These are phyloP conservation scores for Neodon shergylaensis DNA, from an alignment of 2,113 vertebrate species.

Conservation along the genomic window DNA sequence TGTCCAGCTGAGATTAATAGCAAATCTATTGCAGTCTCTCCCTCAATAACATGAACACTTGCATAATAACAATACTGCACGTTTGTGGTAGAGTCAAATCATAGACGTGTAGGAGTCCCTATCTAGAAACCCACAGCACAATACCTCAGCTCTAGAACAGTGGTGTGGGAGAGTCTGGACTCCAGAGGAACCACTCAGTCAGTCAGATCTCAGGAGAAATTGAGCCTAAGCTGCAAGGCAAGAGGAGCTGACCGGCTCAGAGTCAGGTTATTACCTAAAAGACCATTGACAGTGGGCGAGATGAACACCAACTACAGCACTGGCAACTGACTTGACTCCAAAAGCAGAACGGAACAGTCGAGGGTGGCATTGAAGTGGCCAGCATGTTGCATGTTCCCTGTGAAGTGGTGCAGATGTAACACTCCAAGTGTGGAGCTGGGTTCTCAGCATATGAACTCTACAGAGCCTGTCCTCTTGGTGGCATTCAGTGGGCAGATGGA, in stretches of 20 bases:
- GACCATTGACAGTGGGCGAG: not conserved
- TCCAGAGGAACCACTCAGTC: not conserved
- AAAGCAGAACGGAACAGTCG: no score
- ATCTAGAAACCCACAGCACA: not conserved
- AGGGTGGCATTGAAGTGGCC: not conserved
- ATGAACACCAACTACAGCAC: fast-evolving
- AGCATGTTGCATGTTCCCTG: not conserved
- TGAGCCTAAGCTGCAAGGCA: not conserved
- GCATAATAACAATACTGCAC: not conserved
- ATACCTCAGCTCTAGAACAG: not conserved
- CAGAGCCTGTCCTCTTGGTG: not conserved
- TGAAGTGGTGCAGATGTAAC: not conserved
- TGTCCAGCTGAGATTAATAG: not conserved
- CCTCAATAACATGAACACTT: not conserved
- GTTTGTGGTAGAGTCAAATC: not conserved
- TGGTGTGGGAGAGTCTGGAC: not conserved
- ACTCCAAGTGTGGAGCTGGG: not conserved
- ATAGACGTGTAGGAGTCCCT: not conserved
- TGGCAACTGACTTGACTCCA: not conserved
- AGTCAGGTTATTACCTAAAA: not conserved
- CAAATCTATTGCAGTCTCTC: not conserved
- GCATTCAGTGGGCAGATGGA: not conserved
- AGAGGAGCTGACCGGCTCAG: not conserved
- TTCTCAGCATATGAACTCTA: not conserved
- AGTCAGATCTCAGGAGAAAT: not conserved